A percentile compares a stretch with the other conserved stretches of the same genome.
Conservation (phyloP, 1,140 invertebrate species). For the Drosophila murphyi region DNA sequence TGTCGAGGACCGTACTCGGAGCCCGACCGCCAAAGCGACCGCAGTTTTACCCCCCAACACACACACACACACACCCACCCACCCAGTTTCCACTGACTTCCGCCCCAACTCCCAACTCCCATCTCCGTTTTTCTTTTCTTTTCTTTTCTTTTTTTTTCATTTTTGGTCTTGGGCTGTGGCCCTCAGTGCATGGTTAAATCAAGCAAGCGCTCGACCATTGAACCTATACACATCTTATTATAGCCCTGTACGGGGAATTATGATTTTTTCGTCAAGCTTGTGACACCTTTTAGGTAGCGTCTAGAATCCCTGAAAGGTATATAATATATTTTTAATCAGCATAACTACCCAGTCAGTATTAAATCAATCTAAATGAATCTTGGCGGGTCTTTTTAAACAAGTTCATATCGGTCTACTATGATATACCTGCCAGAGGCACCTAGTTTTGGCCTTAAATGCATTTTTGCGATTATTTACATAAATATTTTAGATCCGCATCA, state of each 20-base stretch:
- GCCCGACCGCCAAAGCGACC: slow-evolving; percentile 34
- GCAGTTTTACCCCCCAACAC: slow-evolving; percentile 43
- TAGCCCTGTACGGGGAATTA: slow-evolving; percentile 5
- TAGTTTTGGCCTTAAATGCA: too few species aligned
- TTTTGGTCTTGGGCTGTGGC: slow-evolving; percentile 34
- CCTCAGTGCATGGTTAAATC: slow-evolving; percentile 78
- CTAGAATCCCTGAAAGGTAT: too few species aligned
- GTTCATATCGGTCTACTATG: too few species aligned
- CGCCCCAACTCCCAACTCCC: slow-evolving; percentile 26
- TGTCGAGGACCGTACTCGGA: slow-evolving; percentile 66
- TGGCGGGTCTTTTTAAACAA: too few species aligned
- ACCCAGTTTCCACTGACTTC: slow-evolving; percentile 46
- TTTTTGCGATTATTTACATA: too few species aligned
- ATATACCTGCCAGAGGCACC: too few species aligned
- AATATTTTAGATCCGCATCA: too few species aligned
- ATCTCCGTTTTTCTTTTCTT: slow-evolving; percentile 16
- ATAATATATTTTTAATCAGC: too few species aligned
- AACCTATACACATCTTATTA: slow-evolving; percentile 42
- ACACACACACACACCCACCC: slow-evolving; percentile 3
- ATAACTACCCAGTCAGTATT: too few species aligned
- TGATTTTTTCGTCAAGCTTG: too few species aligned
- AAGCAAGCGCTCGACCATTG: slow-evolving; percentile 77
- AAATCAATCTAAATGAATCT: too few species aligned
- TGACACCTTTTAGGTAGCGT: too few species aligned
- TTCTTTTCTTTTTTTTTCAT: slow-evolving; percentile 1